Evolutionary conservation across 2,113 vertebrate genomes (phyloP), one percentile per base, ranked within the genome.

Genomic region (Candoia aspera): DNA sequence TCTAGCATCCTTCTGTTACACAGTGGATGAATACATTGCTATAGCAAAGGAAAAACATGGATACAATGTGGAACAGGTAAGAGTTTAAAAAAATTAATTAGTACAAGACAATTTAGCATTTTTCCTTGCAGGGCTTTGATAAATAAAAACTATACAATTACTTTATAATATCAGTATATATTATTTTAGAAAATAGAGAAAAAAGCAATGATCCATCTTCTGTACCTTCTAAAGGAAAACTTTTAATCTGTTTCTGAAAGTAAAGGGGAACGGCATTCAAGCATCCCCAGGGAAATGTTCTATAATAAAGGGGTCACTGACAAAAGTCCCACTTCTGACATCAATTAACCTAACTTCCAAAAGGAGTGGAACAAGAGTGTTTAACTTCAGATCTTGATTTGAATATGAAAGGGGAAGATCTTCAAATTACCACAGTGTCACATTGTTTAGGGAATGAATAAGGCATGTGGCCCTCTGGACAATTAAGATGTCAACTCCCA

Each of bases 31-130:
- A 95, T 99, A 99, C 95, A 99, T 99, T 96, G 98, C 99, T 79
- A 98, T 99, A 94, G 99, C 99, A 94, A 99, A 99, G 96, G 99
- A 99, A 97, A 99, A 99, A 92, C 99, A 99, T 91, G 99, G 99
- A 93, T 99, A 99, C 97, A 99, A 99, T 90, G 98, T 99, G 94
- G 99, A 99, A 97, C 99, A 99, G 98, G 99, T 99, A 97, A 94
- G 96, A 96, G 87, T 87, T 90, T 88, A 89, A 92, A 95, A 29
- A 55, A 94, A 86, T 93, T 68, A 95, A 84, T 62, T 89, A 62
- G 46, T 89, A 54, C n/a, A 84, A 62, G n/a, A 64, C 49, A 29
- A 1, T 62, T 89, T 79, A 79, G 33, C 33, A 42, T 79, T 79
- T 79, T 79, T 79, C 33, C 37, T 37, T 19, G 33, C 33, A 79